These are phyloP conservation scores for Nymphalis io DNA, from an alignment of 1,140 invertebrate genomes.

Conservation along the genomic window DNA sequence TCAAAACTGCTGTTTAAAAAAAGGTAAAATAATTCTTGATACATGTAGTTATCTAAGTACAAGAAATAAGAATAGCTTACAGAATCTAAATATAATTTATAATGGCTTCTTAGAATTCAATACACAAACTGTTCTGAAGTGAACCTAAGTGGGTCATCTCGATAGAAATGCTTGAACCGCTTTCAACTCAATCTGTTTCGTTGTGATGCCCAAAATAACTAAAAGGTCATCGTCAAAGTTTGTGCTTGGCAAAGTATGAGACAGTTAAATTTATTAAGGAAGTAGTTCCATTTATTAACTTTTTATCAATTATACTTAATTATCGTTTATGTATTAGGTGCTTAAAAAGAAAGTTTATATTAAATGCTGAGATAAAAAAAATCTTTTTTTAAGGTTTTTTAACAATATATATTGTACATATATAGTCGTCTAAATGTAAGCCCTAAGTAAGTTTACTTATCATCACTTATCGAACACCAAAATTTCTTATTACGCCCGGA, in stretches of 20 bases:
- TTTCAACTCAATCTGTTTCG: constrained; percentile 37
- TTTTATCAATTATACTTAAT: neutral
- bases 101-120: constrained; percentile 6
- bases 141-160: constrained; percentile 56
- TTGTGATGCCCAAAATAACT: constrained; percentile 65
- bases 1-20: too few species aligned
- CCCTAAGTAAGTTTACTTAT: too few species aligned
- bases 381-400: too few species aligned
- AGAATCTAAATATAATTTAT: constrained; percentile 16
- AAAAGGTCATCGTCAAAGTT: constrained; percentile 64
- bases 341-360: neutral
- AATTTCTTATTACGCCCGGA: too few species aligned
- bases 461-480: too few species aligned
- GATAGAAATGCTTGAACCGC: constrained; percentile 45
- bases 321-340: neutral
- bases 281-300: constrained; percentile 49
- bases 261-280: constrained; percentile 67
- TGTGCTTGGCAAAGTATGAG: constrained; percentile 50
- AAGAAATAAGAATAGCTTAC: neutral
- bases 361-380: too few species aligned
- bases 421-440: too few species aligned
- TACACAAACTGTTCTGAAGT: constrained; percentile 14
- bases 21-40: too few species aligned
- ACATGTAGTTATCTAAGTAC: neutral
- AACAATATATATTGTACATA: too few species aligned